Evolutionary conservation across 1,140 invertebrate species (phyloP).

Genomic region (Aphaenogaster rudis): DNA sequence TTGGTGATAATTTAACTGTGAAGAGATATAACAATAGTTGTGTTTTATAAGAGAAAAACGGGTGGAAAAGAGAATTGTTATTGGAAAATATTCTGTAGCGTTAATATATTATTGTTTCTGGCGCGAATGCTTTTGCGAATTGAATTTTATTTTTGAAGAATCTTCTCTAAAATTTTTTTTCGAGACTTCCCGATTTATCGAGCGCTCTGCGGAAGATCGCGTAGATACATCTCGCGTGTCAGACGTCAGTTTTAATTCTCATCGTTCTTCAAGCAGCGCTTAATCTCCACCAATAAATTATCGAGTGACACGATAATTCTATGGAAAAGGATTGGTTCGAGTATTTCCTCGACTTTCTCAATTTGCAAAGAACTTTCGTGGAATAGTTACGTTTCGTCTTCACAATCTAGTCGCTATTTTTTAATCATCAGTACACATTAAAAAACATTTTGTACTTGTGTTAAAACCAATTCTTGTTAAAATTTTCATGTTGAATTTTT

Average conservation of each 20-base stretch:
- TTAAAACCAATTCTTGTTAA: no score
- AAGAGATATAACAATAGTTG: background rate
- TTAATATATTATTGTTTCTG: background rate
- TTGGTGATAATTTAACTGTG: background rate
- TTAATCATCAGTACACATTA: background rate
- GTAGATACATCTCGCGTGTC: constrained; percentile 9
- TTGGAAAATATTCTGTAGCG: background rate
- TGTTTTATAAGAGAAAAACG: background rate
- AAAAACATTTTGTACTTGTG: no score
- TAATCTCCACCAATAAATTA: constrained; percentile 34
- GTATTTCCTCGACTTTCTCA: background rate
- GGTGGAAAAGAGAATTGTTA: background rate
- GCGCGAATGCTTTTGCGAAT: background rate
- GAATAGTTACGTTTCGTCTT: background rate
- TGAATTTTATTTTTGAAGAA: constrained; percentile 4
- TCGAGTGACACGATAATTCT: constrained; percentile 31
- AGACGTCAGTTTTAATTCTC: constrained; percentile 35
- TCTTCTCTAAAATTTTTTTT: background rate
- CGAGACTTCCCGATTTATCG: background rate
- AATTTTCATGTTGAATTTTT: no score
- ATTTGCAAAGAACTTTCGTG: background rate
- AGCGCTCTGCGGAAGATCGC: background rate
- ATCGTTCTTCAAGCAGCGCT: background rate
- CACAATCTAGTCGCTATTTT: background rate
- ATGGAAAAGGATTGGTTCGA: background rate